Evolutionary conservation across 1,140 invertebrate genomes (phyloP), one percentile per base, ranked within the genome.

Genomic region (Aleiodes sp.): DNA sequence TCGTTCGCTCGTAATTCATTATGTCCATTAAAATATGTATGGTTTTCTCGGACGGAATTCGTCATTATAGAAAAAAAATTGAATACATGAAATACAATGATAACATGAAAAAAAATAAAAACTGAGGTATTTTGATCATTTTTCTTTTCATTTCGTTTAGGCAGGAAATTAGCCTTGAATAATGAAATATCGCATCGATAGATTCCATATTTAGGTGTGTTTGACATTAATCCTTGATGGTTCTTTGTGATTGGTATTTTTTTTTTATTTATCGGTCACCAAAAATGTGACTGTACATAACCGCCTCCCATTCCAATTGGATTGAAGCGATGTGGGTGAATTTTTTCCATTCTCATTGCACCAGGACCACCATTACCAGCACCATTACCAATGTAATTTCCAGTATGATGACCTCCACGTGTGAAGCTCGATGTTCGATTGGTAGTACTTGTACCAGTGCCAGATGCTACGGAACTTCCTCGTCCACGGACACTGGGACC

Each of bases 321-420:
- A 68, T 86, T 87, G 70, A 85, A 87, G 8, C 85, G 84, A 60
- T 86, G 85, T 0, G 83, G 83, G 64, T 87, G 84, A 6, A 86
- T 82, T 63, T 86, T 87, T n/a, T 87, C 85, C 84, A 85, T 86
- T 24, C 86, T 79, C 81, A 87, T 86, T 1, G 84, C 85, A 4
- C 84, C 85, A 0, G 84, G 84, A n/a, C 85, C 84, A 28, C 82
- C 74, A 39, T 73, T 72, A n/a, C 76, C 71, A 4, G 75, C 78
- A 14, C 80, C 81, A 28, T 78, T 76, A 1, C 76, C 80, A 12
- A 82, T 73, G 19, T 80, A 81, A 1, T 79, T 76, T 7, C 80
- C 77, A 12, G 79, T 79, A 57, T 82, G 79, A 56, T 84, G 83
- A 24, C 82, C 76, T 0, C 80, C 78, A 43, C 46, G 31, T 14